Percentiles rank a stretch among this genome's conserved stretches.
phyloP scores from a whole-genome alignment of 2,113 vertebrate genomes.

The Etheostoma spectabile region DNA sequence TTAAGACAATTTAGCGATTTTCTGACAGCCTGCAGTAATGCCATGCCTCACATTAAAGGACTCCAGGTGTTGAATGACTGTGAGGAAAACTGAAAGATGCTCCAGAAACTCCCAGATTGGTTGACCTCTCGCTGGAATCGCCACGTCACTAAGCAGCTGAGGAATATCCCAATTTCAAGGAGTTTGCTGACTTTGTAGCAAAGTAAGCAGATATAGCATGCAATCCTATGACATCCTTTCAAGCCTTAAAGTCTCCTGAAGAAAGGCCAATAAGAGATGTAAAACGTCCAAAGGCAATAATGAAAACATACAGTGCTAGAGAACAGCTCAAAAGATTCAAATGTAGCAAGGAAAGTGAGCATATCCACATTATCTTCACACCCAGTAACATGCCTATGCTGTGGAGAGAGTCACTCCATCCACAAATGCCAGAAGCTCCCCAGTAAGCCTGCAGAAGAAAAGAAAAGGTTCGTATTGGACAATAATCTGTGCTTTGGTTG shows the following conservation, averaged over 20 bases:
- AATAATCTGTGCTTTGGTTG: no score
- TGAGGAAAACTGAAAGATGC: no score
- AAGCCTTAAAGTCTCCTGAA: constrained; percentile 22
- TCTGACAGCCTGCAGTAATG: no score
- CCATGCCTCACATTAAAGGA: no score
- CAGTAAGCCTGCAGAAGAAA: neutral
- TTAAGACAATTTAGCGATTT: no score
- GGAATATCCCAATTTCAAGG: neutral
- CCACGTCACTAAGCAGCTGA: no score
- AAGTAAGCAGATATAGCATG: constrained; percentile 50
- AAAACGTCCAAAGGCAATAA: constrained; percentile 21
- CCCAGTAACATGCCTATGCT: constrained; percentile 25
- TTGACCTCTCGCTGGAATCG: no score
- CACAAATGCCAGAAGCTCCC: neutral
- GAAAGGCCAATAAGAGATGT: constrained; percentile 25
- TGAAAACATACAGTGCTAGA: constrained; percentile 9
- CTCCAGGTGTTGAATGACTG: no score
- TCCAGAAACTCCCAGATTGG: no score
- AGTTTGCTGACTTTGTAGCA: constrained; percentile 44
- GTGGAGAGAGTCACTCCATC: constrained; percentile 56
- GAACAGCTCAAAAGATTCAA: neutral
- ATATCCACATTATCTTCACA: neutral
- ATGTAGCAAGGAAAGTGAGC: neutral
- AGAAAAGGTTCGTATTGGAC: no score
- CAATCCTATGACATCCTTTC: constrained; percentile 47